A percentile compares a stretch with the other conserved stretches of the same genome.
Evolutionary conservation across 2,797 vertebrate genomes (phyloP).

Genomic region (Calcarius lapponicus): DNA sequence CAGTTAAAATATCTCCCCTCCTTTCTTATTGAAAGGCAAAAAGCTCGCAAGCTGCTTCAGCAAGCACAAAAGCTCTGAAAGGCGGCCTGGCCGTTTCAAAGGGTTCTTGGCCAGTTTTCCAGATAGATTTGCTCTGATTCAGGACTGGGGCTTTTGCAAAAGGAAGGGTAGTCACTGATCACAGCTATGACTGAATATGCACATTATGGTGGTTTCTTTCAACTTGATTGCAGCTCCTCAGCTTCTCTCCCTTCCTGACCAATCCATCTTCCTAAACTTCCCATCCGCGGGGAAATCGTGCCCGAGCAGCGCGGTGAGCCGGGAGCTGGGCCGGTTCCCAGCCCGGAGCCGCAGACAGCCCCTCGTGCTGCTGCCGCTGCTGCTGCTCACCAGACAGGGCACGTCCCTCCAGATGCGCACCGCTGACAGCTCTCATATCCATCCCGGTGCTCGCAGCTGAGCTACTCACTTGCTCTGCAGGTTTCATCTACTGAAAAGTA

Average conservation of each 20-base stretch:
- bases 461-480: not conserved
- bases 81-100: not conserved
- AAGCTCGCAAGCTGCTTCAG: conserved; percentile 1
- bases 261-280: not conserved
- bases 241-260: not conserved
- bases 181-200: not conserved
- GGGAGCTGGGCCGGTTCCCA: not conserved
- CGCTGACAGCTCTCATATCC: not conserved
- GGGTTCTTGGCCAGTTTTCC: not conserved
- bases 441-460: not conserved
- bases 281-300: not conserved
- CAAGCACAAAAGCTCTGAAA: conserved; percentile 1
- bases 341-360: not conserved
- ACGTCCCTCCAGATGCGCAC: not conserved
- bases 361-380: not conserved
- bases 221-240: not conserved
- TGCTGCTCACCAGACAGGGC: not conserved
- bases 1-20: conserved; percentile 11
- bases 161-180: not conserved
- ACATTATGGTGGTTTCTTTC: not conserved
- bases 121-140: not conserved
- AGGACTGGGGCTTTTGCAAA: not conserved
- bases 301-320: not conserved
- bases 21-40: conserved; percentile 31
- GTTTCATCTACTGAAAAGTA: not conserved